These are phyloP conservation scores for Crioceris asparagi DNA, from an alignment of 2,888 invertebrate genomes.

Conservation along the genomic window DNA sequence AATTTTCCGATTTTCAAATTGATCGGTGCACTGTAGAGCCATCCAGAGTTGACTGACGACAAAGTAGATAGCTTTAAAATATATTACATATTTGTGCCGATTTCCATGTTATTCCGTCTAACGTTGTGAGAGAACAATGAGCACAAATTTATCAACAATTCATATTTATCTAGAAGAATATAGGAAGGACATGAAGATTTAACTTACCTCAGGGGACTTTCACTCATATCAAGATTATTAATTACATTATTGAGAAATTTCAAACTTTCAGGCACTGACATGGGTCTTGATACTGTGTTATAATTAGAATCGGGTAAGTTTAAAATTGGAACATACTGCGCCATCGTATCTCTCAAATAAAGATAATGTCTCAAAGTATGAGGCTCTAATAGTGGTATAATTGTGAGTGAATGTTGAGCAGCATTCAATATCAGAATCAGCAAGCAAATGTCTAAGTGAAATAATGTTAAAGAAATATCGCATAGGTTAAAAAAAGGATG, in stretches of 20 bases:
- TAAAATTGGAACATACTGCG: conserved; percentile 72
- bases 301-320: conserved; percentile 39
- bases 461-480: conserved; percentile 14
- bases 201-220: conserved; percentile 43
- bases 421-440: conserved; percentile 91
- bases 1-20: too few relatives aligned
- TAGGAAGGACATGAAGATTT: background rate
- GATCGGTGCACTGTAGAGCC: too few relatives aligned
- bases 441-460: conserved; percentile 72
- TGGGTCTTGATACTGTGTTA: conserved; percentile 33
- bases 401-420: conserved; percentile 80
- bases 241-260: conserved; percentile 66
- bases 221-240: conserved; percentile 58
- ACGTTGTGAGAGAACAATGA: too few relatives aligned
- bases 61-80: too few relatives aligned
- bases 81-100: too few relatives aligned
- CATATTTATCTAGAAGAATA: too few relatives aligned
- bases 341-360: conserved; percentile 86
- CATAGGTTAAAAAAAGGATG: too few relatives aligned
- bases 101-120: too few relatives aligned
- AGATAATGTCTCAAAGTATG: conserved; percentile 89
- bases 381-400: conserved; percentile 84
- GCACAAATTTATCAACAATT: too few relatives aligned
- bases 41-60: too few relatives aligned
- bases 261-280: conserved; percentile 53